Base-by-base conservation (phyloP, 2,113 vertebrate species). In the Neogobius melanostomus region DNA sequence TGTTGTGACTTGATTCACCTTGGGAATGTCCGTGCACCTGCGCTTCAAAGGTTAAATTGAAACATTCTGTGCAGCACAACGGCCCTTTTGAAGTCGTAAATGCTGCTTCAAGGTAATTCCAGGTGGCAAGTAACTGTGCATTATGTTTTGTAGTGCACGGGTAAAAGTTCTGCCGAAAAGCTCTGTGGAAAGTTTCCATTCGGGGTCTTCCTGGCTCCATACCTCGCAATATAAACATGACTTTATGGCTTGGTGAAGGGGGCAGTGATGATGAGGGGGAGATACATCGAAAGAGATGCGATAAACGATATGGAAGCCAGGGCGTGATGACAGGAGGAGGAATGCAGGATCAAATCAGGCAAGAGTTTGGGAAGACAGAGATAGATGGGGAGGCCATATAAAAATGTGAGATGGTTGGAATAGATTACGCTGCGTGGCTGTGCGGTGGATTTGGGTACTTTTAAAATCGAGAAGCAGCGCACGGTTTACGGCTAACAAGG, bases 241-340 rank as follows among this genome's bases (percentile, higher is more conserved):
- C 63, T 84, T 68, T 51, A 56, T 66, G 80, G 71, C 66, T 50
- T 7, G 17, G 60, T 72, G 69, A 64, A 73, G 44, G 28, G 77
- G 74, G 76, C 72, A 69, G 48, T 46, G 11, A 60, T 78, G 79
- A 85, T 74, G 50, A 59, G 2, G 21, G 75, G 80, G 44, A 81
- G 74, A 81, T 78, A 64, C 69, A 69, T 82, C 79, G 80, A 77
- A 75, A 84, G 68, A 46, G 70, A 82, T 78, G 76, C 72, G 80
- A 70, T 75, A 82, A 83, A 77, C 81, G 87, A 87, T 83, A 80
- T 77, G 61, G 64, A 66, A 36, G 69, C 49, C 61, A 50, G 57
- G 43, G 60, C 71, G 60, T 42, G 48, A 15, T 61, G 79, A 71
- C 69, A 75, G 80, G 51, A 69, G 63, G 52, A 64, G 72, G 79